These are phyloP conservation scores for Morpho achilles DNA, from an alignment of 2,888 invertebrate species.

Conservation along the genomic window DNA sequence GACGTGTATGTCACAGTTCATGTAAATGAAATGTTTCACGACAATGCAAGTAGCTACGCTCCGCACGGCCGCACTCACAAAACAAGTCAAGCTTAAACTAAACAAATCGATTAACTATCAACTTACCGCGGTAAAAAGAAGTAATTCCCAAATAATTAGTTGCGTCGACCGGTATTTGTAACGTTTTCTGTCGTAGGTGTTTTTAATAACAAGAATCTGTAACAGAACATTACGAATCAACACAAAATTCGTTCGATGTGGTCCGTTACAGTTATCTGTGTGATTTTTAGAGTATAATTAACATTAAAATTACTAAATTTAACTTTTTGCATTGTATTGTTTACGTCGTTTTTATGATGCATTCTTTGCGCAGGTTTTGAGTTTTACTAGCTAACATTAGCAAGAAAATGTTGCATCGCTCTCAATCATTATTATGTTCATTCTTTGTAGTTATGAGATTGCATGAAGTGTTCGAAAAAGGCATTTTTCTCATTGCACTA, in stretches of 20 bases:
- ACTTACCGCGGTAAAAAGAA: constrained; percentile 39
- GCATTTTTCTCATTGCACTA: constrained; percentile 54
- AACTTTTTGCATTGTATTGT: constrained; percentile 76
- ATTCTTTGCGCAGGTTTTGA: constrained; percentile 78
- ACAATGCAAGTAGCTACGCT: constrained; percentile 50
- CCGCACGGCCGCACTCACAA: constrained; percentile 57
- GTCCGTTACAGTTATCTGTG: constrained; percentile 47
- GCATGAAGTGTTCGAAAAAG: constrained; percentile 63
- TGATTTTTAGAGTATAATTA: constrained; percentile 55
- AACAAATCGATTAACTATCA: constrained; percentile 70
- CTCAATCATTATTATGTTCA: constrained; percentile 54
- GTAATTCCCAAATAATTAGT: constrained; percentile 4
- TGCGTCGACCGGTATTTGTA: constrained; percentile 47
- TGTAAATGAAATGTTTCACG: constrained; percentile 29
- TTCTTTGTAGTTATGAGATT: constrained; percentile 45
- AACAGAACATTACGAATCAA: constrained; percentile 15
- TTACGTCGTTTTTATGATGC: constrained; percentile 67
- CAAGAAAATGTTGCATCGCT: constrained; percentile 79
- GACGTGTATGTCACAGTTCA: constrained; percentile 5
- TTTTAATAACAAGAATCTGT: constrained; percentile 14
- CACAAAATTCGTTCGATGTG: constrained; percentile 25
- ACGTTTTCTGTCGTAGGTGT: constrained; percentile 65
- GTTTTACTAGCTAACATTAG: constrained; percentile 76
- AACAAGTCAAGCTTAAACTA: constrained; percentile 63
- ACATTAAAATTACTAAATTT: constrained; percentile 59